These are phyloP conservation scores for Meganola albula DNA, from an alignment of 2,888 invertebrate species.

Conservation along the genomic window DNA sequence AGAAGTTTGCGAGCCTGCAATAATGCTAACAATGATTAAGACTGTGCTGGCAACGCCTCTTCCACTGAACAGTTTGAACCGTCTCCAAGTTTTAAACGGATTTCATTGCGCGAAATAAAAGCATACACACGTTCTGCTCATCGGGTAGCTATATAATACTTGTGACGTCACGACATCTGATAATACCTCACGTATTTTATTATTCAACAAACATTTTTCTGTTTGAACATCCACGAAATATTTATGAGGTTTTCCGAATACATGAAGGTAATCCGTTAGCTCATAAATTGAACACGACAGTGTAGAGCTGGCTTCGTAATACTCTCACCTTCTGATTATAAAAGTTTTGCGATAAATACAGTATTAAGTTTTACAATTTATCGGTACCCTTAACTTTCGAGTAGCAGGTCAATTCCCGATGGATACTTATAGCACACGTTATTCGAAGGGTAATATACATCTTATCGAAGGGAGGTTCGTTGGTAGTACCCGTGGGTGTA, in stretches of 20 bases:
- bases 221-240: conserved; percentile 36
- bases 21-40: conserved; percentile 55
- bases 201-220: conserved; percentile 40
- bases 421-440: conserved; percentile 61
- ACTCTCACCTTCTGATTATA: conserved; percentile 2
- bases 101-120: conserved; percentile 59
- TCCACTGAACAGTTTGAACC: conserved; percentile 47
- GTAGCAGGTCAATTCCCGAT: conserved; percentile 55
- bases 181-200: conserved; percentile 40
- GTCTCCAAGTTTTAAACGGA: conserved; percentile 64
- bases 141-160: conserved; percentile 35
- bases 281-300: conserved; percentile 35
- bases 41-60: conserved; percentile 44
- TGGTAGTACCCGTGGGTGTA: conserved; percentile 66
- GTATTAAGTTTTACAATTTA: conserved; percentile 57
- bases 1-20: conserved; percentile 32
- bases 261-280: conserved; percentile 46
- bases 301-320: conserved; percentile 29
- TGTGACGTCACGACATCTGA: conserved; percentile 41
- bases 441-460: conserved; percentile 68
- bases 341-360: conserved; percentile 30
- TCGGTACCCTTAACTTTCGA: conserved; percentile 44
- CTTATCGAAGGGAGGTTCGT: conserved; percentile 65
- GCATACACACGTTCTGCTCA: conserved; percentile 37
- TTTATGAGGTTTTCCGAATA: conserved; percentile 41